These are phyloP conservation scores for Phyllotis vaccarum DNA, from an alignment of 2,797 vertebrate species.

Conservation along the genomic window DNA sequence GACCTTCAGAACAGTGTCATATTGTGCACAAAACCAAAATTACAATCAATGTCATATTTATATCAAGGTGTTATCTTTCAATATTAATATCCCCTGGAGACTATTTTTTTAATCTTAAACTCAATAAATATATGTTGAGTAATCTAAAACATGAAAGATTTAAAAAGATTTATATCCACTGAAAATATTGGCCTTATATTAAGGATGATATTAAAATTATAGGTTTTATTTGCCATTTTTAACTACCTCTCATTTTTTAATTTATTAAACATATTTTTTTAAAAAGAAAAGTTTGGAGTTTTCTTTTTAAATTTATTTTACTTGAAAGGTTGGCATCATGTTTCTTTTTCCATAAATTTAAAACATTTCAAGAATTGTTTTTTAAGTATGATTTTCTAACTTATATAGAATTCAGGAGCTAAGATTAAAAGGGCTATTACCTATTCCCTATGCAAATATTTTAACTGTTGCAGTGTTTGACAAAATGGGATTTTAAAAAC, in stretches of 20 bases:
- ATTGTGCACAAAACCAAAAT: constrained; percentile 62
- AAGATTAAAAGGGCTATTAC: constrained; percentile 98
- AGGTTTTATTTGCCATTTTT: constrained; percentile 91
- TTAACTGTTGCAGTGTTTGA: constrained; percentile 95
- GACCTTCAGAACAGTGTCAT: constrained; percentile 83
- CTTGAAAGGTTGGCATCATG: constrained; percentile 87
- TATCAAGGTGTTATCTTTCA: constrained; percentile 78
- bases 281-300: constrained; percentile 84
- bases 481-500: constrained; percentile 89
- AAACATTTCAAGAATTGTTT: constrained; percentile 88
- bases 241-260: constrained; percentile 97
- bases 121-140: constrained; percentile 80
- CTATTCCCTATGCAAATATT: constrained; percentile 99
- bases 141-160: constrained; percentile 82
- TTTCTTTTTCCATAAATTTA: constrained; percentile 87
- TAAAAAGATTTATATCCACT: constrained; percentile 86
- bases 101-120: constrained; percentile 82
- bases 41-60: constrained; percentile 76
- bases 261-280: constrained; percentile 92
- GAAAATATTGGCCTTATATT: constrained; percentile 85
- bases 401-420: constrained; percentile 98
- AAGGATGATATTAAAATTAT: constrained; percentile 84
- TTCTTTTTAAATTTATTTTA: constrained; percentile 89
- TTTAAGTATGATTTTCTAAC: constrained; percentile 90
- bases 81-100: constrained; percentile 80